Conservation (phyloP, 1,140 invertebrate species). For the Lasaia peninsularis region DNA sequence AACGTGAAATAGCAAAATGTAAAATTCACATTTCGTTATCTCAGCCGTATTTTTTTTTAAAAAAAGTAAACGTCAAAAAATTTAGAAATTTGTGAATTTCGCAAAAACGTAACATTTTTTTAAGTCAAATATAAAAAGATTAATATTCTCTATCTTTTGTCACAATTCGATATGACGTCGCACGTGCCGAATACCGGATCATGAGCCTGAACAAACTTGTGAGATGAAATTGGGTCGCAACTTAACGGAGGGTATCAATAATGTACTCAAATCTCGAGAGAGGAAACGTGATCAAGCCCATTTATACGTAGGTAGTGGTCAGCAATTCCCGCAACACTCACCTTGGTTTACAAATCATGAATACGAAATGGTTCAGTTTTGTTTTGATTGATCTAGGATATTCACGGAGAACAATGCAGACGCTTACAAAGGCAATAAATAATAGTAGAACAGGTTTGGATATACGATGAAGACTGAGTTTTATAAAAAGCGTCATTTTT, state of each 20-base stretch:
- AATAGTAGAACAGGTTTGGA: too few species aligned
- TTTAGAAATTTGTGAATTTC: too few species aligned
- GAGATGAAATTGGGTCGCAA: constrained; percentile 18
- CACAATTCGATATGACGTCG: constrained; percentile 14
- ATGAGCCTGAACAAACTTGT: constrained; percentile 18
- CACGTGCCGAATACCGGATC: constrained; percentile 15
- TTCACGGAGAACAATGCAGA: neutral
- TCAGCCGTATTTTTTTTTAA: too few species aligned
- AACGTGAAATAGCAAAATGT: too few species aligned
- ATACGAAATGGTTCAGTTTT: neutral
- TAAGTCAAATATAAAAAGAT: too few species aligned
- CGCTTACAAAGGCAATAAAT: too few species aligned
- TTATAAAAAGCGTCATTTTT: too few species aligned
- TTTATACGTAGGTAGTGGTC: constrained; percentile 6
- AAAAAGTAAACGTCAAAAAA: too few species aligned
- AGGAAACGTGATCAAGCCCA: constrained; percentile 19
- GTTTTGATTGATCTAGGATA: neutral
- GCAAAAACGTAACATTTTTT: too few species aligned
- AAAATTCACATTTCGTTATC: too few species aligned
- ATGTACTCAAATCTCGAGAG: constrained; percentile 8
- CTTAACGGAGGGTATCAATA: constrained; percentile 29
- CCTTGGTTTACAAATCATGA: neutral
- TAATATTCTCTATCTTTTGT: neutral
- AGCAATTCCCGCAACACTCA: neutral
- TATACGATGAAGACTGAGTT: too few species aligned